Evolutionary conservation across 2,888 invertebrate genomes (phyloP), one percentile per base, ranked within the genome.

Genomic region (Lingula anatina): DNA sequence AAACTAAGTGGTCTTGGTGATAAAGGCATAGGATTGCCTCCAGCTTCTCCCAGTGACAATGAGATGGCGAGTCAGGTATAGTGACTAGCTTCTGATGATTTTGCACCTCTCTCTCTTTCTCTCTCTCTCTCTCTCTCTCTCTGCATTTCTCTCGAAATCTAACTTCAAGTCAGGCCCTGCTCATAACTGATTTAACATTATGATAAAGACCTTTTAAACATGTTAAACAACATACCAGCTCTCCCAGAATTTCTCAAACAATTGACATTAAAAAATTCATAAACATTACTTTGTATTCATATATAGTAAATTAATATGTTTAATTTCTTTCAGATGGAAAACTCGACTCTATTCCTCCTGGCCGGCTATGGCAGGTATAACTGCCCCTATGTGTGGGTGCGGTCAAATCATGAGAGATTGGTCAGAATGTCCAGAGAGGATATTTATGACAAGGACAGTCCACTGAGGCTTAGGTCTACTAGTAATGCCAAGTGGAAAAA

Each of bases 321-420:
- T n/a, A 15, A n/a, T 20, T 39, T 21, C 18, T 53, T 57, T 7
- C 53, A 69, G 70, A 63, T 62, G 54, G 61, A 59, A 1, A 61
- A 61, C 37, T 57, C 61, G 1, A 70, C 69, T 5, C 40, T 66
- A 43, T 70, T 71, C 46, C 53, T 71, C 37, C 57, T 71, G 25
- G 71, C 69, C 31, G 69, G 68, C 2, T 71, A 71, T 57, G 58
- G 62, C 12, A 51, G 65, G 20, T 70, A 71, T 55, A 62, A 54
- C 41, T 65, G 68, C 59, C 71, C 71, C 2, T 68, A 69, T 49
- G 69, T 69, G 5, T 71, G 71, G 71, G 68, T 69, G 3, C 47
- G 69, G 15, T 66, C 71, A 5, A 70, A 71, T 52, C 71, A 71
- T 47, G 59, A 63, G 5, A 49, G 68, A n/a, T 60, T 70, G 2